Base-by-base conservation (phyloP, 1,140 invertebrate genomes). In the Frieseomelitta varia region DNA sequence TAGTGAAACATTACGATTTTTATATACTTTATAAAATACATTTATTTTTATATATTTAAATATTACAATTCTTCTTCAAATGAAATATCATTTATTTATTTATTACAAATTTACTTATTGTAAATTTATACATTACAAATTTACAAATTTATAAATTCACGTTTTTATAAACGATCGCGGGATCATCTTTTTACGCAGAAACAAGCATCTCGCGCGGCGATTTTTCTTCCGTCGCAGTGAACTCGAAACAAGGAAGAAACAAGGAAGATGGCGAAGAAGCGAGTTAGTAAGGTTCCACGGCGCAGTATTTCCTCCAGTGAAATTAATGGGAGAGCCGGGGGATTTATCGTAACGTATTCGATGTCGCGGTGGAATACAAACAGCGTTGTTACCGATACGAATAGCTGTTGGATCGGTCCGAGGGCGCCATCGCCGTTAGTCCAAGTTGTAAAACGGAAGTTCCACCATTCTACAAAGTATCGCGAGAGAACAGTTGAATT, bases 311-410 rank as follows among this genome's bases (percentile, higher is more conserved):
- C 61, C 78, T 56, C 78, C 55, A 65, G 80, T 55, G 76, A 89
- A 88, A 89, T 89, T 83, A 86, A 88, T 86, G 79, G 87, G 6
- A 17, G 72, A 74, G 39, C 55, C 39, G 53, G 72, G 67, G 84
- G 47, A n/a, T 81, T 86, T 89, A 89, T 86, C 87, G 84, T 86
- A 79, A 89, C 84, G 72, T 86, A 88, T 88, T 88, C 78, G 83
- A 88, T 69, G 87, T 82, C 77, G 55, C 51, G 86, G 67, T 27
- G n/a, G 79, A 34, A 72, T 89, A 86, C 72, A 83, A 89, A 88
- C 79, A 84, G 75, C 83, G 83, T 83, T 74, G 87, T 88, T 88
- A 88, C 63, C 87, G 79, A 88, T 88, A 88, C 86, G 79, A 88
- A 88, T 88, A 75, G 83, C 79, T 21, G 51, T 17, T 27, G 51